Percentiles rank a stretch among this genome's conserved stretches.
phyloP scores from a whole-genome alignment of 2,113 vertebrate genomes.

The Cepphus grylle region DNA sequence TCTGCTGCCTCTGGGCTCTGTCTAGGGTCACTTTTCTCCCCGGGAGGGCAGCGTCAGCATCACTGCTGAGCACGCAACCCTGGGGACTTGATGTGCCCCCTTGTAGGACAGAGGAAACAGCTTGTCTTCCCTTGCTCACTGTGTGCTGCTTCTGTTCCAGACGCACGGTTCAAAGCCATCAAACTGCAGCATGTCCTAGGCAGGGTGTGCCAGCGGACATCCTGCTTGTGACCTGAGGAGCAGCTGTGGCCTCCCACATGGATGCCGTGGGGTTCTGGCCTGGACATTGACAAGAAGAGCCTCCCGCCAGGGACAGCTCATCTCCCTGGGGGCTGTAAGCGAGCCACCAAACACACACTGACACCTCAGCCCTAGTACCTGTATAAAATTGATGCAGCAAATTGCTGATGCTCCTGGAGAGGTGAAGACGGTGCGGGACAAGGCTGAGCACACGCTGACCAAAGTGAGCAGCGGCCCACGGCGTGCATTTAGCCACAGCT shows the following conservation, averaged over 20 bases:
- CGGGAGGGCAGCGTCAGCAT: neutral
- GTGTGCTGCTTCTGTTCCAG: slow-evolving; percentile 46
- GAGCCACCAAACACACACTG: neutral
- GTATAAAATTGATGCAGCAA: neutral
- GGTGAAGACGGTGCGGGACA: fast-evolving
- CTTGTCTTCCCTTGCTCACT: neutral
- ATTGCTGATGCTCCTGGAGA: neutral
- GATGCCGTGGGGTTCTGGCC: neutral
- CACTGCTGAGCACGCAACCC: neutral
- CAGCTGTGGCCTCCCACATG: neutral
- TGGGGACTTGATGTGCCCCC: neutral
- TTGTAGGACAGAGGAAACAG: neutral
- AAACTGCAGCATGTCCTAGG: slow-evolving; percentile 76
- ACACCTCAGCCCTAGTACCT: neutral
- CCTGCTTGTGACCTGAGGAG: neutral
- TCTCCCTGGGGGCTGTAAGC: neutral
- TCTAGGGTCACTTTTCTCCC: neutral
- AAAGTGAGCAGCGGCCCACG: neutral
- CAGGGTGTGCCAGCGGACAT: neutral
- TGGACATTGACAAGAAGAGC: neutral
- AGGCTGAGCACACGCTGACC: neutral
- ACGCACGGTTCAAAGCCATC: slow-evolving; percentile 65
- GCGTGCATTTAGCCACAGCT: neutral
- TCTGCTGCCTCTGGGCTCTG: neutral
- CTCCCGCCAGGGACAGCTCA: neutral